Percentiles rank a stretch among this genome's conserved stretches.
These are phyloP conservation scores for Rhopalosiphum nymphaeae DNA, from an alignment of 2,888 invertebrate genomes.

Conservation along the genomic window DNA sequence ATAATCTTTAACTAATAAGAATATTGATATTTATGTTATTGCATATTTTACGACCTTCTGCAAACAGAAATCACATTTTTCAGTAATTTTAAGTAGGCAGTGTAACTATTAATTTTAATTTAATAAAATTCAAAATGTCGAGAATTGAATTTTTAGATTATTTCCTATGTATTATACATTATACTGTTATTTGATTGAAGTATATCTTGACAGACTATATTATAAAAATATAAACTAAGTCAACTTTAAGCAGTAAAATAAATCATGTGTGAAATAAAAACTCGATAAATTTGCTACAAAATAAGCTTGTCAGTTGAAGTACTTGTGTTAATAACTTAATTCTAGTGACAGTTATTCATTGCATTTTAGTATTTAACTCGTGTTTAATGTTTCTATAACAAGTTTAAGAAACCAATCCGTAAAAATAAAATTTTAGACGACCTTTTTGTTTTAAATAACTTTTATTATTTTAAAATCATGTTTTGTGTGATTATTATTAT, in stretches of 20 bases:
- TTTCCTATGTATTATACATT: background rate
- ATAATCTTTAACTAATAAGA: background rate
- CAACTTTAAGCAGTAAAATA: slow-evolving; percentile 12
- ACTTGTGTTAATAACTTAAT: slow-evolving; percentile 4
- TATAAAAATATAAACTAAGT: background rate
- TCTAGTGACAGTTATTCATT: background rate
- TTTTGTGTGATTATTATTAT: background rate
- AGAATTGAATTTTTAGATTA: background rate
- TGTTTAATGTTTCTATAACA: background rate
- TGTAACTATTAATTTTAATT: background rate
- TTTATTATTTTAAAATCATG: background rate
- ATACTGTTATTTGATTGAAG: background rate
- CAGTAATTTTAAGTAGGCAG: background rate
- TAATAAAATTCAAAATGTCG: background rate
- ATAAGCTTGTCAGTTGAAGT: background rate
- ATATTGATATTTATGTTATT: background rate
- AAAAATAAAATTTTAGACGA: background rate
- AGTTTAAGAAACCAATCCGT: background rate
- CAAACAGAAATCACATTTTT: background rate
- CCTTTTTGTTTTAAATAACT: background rate
- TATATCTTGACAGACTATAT: background rate
- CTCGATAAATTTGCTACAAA: background rate
- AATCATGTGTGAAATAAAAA: slow-evolving; percentile 51
- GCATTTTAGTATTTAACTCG: background rate
- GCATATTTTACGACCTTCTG: background rate